These are phyloP conservation scores for Bagarius yarrelli DNA, from an alignment of 2,113 vertebrate genomes.

Conservation along the genomic window DNA sequence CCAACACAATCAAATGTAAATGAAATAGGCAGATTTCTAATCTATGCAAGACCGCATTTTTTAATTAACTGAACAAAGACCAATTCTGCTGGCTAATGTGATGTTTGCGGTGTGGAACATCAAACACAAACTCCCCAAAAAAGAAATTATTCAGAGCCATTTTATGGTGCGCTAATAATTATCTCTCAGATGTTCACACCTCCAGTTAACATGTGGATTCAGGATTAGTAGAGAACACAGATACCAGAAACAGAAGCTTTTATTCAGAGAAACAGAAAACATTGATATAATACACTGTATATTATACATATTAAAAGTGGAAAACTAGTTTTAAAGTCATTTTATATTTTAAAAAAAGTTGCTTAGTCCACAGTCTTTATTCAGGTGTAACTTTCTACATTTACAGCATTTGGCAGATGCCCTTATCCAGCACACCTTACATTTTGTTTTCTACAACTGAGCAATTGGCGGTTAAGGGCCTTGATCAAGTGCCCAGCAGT, in stretches of 20 bases:
- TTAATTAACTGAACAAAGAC: conserved; percentile 69
- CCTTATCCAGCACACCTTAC: too few relatives aligned
- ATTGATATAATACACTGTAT: neutral
- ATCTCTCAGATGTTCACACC: conserved; percentile 18
- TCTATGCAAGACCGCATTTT: conserved; percentile 67
- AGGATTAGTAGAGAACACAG: neutral
- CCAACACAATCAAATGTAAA: conserved; percentile 75
- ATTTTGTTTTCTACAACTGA: too few relatives aligned
- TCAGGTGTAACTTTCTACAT: neutral
- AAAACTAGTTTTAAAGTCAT: neutral
- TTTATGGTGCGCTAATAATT: conserved; percentile 39
- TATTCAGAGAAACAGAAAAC: neutral
- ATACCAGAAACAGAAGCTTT: neutral
- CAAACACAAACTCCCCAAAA: conserved; percentile 60
- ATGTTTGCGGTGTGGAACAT: conserved; percentile 60
- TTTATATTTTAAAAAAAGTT: neutral
- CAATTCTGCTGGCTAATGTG: conserved; percentile 56
- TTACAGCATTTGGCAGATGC: too few relatives aligned
- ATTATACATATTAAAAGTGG: neutral
- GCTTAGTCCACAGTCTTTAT: neutral
- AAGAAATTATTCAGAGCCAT: conserved; percentile 41
- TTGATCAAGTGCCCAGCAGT: too few relatives aligned
- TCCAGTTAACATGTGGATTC: neutral
- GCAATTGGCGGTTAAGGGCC: too few relatives aligned
- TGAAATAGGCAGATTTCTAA: conserved; percentile 69